These are phyloP conservation scores for Tetramorium alpestre DNA, from an alignment of 1,140 invertebrate species.

Conservation along the genomic window DNA sequence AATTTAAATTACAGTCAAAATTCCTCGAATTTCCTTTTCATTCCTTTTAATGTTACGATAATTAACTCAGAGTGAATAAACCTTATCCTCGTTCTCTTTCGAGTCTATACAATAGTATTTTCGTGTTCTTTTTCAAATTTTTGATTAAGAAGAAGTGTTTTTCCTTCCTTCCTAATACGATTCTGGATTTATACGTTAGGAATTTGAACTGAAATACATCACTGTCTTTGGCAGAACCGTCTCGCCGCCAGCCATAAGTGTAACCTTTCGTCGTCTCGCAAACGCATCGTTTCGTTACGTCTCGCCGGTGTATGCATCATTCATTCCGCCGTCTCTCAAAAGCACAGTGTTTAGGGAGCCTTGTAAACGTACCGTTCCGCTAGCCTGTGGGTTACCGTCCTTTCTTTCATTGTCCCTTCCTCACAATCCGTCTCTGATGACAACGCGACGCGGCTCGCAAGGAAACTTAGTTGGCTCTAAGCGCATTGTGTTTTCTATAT, in stretches of 20 bases:
- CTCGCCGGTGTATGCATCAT: conserved; percentile 45
- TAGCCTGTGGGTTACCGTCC: conserved; percentile 35
- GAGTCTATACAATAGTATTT: no score
- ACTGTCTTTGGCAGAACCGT: conserved; percentile 22
- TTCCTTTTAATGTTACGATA: no score
- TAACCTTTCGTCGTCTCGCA: not conserved
- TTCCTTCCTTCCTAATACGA: not conserved
- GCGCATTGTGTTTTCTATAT: not conserved
- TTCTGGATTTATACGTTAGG: not conserved
- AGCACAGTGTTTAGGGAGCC: conserved; percentile 33
- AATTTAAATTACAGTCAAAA: not conserved
- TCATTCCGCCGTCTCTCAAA: conserved; percentile 43
- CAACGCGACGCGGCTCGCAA: conserved; percentile 41
- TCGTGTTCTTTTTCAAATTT: not conserved
- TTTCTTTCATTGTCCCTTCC: conserved; percentile 48
- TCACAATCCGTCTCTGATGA: conserved; percentile 48
- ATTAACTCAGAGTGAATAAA: not conserved
- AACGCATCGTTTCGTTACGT: conserved; percentile 29
- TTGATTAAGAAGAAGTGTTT: not conserved
- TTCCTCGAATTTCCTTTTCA: not conserved
- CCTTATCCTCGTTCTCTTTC: not conserved
- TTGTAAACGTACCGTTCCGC: conserved; percentile 43
- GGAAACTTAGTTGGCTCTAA: not conserved
- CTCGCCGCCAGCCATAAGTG: not conserved
- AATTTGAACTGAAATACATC: conserved; percentile 31